Evolutionary conservation across 2,888 invertebrate species (phyloP), one percentile per base, ranked within the genome.

Genomic region (Hypercompe scribonia): DNA sequence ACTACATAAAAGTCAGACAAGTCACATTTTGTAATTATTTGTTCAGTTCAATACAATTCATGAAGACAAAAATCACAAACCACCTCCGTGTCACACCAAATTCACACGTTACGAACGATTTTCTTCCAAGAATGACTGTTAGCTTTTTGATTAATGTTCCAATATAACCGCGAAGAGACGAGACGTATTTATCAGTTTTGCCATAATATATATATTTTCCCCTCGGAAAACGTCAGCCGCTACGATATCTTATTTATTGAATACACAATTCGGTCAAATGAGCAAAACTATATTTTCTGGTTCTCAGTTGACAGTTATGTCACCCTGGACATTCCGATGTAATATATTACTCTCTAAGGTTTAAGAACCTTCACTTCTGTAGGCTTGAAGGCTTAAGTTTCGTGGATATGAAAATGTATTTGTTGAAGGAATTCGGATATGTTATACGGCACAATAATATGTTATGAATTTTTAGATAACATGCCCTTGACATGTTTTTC

Each of bases 151-250:
- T 91, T 87, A 90, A 91, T 91, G 86, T 81, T 81, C 78, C 74
- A 80, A 75, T 74, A 7, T 78, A 80, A 50, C 61, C 69, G 72
- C 68, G 75, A 68, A 70, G 67, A 80, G 83, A 78, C 81, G 84
- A 84, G 89, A 90, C 89, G 89, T 90, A 90, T 91, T 91, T 91
- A 91, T 90, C 88, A 88, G 87, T 90, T 85, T 86, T 83, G 80
- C 88, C 84, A 88, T 46, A n/a, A n/a, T n/a, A 21, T 88, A 90
- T 87, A 89, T 90, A 87, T 89, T 86, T 87, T 83, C 66, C 75
- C 76, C 73, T 75, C 73, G 66, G 78, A 68, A 71, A 73, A 84
- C 83, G 82, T 81, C 63, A 70, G 42, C 69, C 42, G n/a, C 63
- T 33, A 39, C 15, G 83, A 84, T 86, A 86, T 84, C 83, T 79